Evolutionary conservation across 2,797 vertebrate species (phyloP), one percentile per base, ranked within the genome.

Genomic region (Iguana delicatissima): DNA sequence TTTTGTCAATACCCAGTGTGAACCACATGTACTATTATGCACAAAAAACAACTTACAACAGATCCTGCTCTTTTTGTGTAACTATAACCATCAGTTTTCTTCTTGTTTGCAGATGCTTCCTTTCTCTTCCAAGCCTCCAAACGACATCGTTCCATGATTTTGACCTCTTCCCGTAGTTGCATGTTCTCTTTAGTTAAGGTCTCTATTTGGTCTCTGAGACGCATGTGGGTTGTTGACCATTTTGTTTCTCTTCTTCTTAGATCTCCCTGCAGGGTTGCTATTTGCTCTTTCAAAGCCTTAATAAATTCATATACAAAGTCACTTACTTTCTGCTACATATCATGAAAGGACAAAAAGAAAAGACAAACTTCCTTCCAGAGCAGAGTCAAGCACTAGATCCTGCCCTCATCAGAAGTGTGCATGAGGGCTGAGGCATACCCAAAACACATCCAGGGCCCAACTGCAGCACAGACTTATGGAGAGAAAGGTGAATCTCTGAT

Each of bases 201-300:
- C 88, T 99, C 98, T 87, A 99, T 97, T 96, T 99, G 99, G 90
- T 99, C 98, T 89, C 98, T 96, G 80, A 98, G 97, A 13, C 99
- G 98, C 35, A 96, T 93, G 12, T 98, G 98, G 0, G 98, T 97
- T 77, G 97, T 98, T 81, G 97, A 97, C 99, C 99, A 99, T 95
- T 99, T 99, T 90, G 97, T 95, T 94, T 99, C 99, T 92, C 97
- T 98, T 90, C 97, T 97, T 96, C 97, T 98, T 93, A 99, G 89
- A 95, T 99, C 99, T 94, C 99, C 99, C 96, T 98, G 99, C 95
- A 98, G 94, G 38, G 97, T 97, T 95, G 95, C 96, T 90, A 99
- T 95, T 97, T 99, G 98, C 96, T 98, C 98, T 94, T 98, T 99
- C 95, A 99, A 93, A 93, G 90, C 94, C 99, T 99, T 95, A 59